Conservation (phyloP, 1,140 invertebrate genomes). For the Papilio aristodemus region DNA sequence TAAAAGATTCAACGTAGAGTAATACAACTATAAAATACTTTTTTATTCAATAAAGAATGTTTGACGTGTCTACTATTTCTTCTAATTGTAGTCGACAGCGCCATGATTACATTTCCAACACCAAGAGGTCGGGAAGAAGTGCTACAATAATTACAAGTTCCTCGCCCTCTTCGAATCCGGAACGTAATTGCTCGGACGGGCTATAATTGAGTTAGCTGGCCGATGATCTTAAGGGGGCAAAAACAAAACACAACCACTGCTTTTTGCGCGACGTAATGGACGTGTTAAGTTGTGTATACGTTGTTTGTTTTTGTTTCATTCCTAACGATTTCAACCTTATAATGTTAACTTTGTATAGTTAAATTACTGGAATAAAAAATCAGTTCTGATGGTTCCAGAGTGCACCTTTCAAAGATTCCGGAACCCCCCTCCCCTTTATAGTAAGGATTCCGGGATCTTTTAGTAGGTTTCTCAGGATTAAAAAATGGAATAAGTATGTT, state of each 20-base stretch:
- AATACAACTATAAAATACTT: not conserved
- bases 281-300: not conserved
- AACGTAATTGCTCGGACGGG: constrained; percentile 3
- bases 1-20: too few species aligned
- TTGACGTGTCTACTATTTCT: not conserved
- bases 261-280: not conserved
- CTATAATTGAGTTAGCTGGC: constrained; percentile 17
- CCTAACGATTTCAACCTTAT: not conserved
- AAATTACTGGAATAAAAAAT: too few species aligned
- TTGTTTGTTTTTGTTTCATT: not conserved
- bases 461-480: too few species aligned
- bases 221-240: constrained; percentile 17
- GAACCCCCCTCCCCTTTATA: too few species aligned
- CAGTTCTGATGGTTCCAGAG: too few species aligned
- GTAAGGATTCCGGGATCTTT: too few species aligned
- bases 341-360: not conserved
- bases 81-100: not conserved
- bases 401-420: too few species aligned
- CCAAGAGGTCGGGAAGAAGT: not conserved
- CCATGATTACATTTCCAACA: constrained; percentile 6
- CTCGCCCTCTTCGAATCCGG: constrained; percentile 16
- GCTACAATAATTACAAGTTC: constrained; percentile 2
- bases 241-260: not conserved
- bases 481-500: not conserved
- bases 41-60: not conserved